A percentile compares a stretch with the other conserved stretches of the same genome.
These are phyloP conservation scores for Merodon equestris DNA, from an alignment of 2,888 invertebrate genomes.

Conservation along the genomic window DNA sequence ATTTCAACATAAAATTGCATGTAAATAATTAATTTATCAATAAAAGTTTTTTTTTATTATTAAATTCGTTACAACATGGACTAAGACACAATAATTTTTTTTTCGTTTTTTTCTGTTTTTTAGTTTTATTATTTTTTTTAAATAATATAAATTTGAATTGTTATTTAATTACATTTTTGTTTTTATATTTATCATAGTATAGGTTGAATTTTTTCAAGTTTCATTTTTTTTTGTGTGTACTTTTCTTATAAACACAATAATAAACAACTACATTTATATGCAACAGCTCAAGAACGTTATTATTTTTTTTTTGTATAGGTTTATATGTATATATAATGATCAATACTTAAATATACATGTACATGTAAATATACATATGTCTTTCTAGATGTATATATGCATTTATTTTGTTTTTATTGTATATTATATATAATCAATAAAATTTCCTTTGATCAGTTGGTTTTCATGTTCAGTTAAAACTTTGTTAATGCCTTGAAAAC, in stretches of 20 bases:
- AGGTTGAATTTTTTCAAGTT: slow-evolving; percentile 61
- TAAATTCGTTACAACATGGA: slow-evolving; percentile 79
- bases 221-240: slow-evolving; percentile 58
- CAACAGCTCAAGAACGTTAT: slow-evolving; percentile 67
- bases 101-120: slow-evolving; percentile 58
- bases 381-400: slow-evolving; percentile 67
- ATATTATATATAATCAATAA: slow-evolving; percentile 67
- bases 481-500: slow-evolving; percentile 67
- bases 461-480: slow-evolving; percentile 66
- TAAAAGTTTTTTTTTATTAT: slow-evolving; percentile 61
- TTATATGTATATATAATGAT: slow-evolving; percentile 68
- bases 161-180: slow-evolving; percentile 54
- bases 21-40: slow-evolving; percentile 51
- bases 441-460: slow-evolving; percentile 61
- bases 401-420: slow-evolving; percentile 62
- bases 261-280: slow-evolving; percentile 74
- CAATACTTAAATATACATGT: slow-evolving; percentile 69
- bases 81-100: slow-evolving; percentile 79
- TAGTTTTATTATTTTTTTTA: slow-evolving; percentile 48
- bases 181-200: slow-evolving; percentile 49
- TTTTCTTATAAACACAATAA: slow-evolving; percentile 72
- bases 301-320: slow-evolving; percentile 61
- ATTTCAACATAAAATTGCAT: slow-evolving; percentile 24
- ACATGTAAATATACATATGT: slow-evolving; percentile 69
- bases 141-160: slow-evolving; percentile 67